Evolutionary conservation across 1,140 invertebrate genomes (phyloP).

Genomic region (Drosophila dunni): DNA sequence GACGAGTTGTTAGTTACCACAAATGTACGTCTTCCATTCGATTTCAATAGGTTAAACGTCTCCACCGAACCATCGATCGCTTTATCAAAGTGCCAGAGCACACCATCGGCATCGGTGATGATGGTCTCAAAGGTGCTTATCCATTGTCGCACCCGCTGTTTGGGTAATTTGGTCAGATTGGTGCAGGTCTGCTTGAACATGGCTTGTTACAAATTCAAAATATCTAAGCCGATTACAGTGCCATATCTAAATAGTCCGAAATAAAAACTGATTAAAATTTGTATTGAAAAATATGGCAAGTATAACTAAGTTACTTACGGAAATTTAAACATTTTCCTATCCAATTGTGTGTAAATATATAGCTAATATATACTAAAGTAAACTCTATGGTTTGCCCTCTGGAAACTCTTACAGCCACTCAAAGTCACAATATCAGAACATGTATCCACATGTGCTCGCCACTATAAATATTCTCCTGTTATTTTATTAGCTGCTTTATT

Average conservation of each 20-base stretch:
- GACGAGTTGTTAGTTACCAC: conserved; percentile 55
- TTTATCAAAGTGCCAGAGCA: conserved; percentile 52
- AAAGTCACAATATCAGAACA: too few species aligned
- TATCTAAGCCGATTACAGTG: not conserved
- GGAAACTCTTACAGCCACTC: too few species aligned
- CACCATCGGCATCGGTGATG: conserved; percentile 67
- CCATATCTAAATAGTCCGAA: not conserved
- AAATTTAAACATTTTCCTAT: too few species aligned
- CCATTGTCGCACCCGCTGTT: conserved; percentile 57
- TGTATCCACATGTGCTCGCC: too few species aligned
- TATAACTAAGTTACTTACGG: too few species aligned
- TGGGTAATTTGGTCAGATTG: conserved; percentile 49
- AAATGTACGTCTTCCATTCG: conserved; percentile 29
- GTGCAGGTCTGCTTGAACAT: conserved; percentile 63
- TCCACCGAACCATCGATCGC: conserved; percentile 42
- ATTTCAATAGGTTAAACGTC: conserved; percentile 38
- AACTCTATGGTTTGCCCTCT: too few species aligned
- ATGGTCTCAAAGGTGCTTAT: conserved; percentile 45
- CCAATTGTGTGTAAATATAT: too few species aligned
- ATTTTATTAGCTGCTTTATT: too few species aligned
- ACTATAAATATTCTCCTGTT: too few species aligned
- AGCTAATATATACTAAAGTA: too few species aligned
- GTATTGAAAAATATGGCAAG: too few species aligned
- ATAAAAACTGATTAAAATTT: not conserved
- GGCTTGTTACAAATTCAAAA: not conserved